phyloP scores from a whole-genome alignment of 1,140 invertebrate species.

The Schmidtea mediterranea region DNA sequence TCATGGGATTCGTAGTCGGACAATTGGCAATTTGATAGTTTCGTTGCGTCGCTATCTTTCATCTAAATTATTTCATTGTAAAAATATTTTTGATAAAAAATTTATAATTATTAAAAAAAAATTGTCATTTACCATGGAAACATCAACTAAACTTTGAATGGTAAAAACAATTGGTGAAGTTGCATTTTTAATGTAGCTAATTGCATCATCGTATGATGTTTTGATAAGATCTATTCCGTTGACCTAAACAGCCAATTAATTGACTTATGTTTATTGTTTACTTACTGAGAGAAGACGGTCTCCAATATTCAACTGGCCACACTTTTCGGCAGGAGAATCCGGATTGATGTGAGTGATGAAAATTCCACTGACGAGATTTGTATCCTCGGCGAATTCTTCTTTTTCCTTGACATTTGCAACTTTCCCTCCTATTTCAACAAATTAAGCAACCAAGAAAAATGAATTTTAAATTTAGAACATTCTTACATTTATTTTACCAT shows the following conservation, averaged over 20 bases:
- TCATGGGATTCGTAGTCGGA: no score
- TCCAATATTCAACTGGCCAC: slow-evolving; percentile 48
- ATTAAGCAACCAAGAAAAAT: no score
- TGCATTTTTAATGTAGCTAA: slow-evolving; percentile 73
- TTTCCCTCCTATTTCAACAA: no score
- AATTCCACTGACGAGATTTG: slow-evolving; percentile 51
- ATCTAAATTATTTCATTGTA: no score
- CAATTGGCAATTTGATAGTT: no score
- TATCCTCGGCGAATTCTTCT: slow-evolving; percentile 4
- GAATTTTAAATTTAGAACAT: no score
- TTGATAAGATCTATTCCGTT: slow-evolving; percentile 61
- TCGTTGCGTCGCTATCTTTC: no score
- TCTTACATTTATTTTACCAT: no score
- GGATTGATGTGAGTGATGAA: slow-evolving; percentile 87
- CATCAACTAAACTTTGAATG: slow-evolving; percentile 54
- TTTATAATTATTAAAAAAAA: no score
- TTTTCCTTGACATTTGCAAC: no score
- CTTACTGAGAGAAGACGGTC: slow-evolving; percentile 30
- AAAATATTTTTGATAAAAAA: no score
- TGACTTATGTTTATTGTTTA: background rate
- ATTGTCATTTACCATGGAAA: slow-evolving; percentile 3
- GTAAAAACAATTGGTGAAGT: slow-evolving; percentile 61
- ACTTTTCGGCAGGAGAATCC: slow-evolving; percentile 66
- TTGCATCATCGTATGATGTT: slow-evolving; percentile 68
- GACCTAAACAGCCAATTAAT: slow-evolving; percentile 33